Conservation (phyloP, 1,140 invertebrate species). For the Druon quercuslanigerum region DNA sequence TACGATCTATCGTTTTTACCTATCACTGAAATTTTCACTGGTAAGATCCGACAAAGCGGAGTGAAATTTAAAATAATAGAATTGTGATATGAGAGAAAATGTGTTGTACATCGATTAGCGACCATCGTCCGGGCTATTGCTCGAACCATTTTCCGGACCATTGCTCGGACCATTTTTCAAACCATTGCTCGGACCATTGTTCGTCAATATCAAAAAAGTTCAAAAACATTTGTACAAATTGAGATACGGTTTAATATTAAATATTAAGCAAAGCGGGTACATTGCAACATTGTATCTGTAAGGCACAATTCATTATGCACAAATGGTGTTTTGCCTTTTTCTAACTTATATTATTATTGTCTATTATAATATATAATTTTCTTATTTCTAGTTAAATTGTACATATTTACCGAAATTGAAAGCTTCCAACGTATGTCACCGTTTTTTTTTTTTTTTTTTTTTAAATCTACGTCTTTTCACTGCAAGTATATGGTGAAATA, state of each 20-base stretch:
- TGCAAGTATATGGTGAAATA: not conserved
- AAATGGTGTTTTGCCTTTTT: slow-evolving; percentile 39
- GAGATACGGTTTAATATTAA: slow-evolving; percentile 39
- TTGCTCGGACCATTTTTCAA: too few relatives aligned
- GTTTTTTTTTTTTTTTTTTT: too few relatives aligned
- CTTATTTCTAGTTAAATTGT: slow-evolving; percentile 33
- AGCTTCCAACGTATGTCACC: slow-evolving; percentile 23
- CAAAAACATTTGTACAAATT: slow-evolving; percentile 44
- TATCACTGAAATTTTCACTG: slow-evolving; percentile 47
- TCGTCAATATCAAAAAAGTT: slow-evolving; percentile 36
- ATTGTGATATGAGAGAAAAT: slow-evolving; percentile 18
- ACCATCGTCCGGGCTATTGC: too few relatives aligned
- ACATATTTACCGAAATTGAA: slow-evolving; percentile 27
- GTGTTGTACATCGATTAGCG: slow-evolving; percentile 1
- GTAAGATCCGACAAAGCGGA: not conserved
- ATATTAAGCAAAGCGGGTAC: slow-evolving; percentile 34
- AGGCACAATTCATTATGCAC: slow-evolving; percentile 43
- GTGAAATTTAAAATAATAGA: not conserved
- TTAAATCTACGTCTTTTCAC: not conserved
- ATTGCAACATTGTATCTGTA: not conserved
- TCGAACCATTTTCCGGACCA: too few relatives aligned
- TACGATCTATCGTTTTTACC: slow-evolving; percentile 84
- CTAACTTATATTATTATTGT: slow-evolving; percentile 27
- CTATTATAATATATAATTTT: slow-evolving; percentile 15
- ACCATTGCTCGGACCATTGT: not conserved